phyloP scores from a whole-genome alignment of 2,888 invertebrate species.

The Agriotes lineatus region DNA sequence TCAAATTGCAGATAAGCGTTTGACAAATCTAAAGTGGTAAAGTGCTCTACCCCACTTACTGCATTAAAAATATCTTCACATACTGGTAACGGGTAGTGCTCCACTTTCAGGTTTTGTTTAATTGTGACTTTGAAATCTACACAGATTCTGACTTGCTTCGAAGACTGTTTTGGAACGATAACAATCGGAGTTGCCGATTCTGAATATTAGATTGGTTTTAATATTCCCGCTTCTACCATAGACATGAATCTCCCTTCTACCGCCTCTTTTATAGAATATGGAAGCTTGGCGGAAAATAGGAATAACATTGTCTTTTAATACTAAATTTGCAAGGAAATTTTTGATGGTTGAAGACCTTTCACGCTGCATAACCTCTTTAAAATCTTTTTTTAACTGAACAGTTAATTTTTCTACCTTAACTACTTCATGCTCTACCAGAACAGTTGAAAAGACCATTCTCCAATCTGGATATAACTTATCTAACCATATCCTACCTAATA shows the following conservation, averaged over 20 bases:
- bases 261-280: too few species aligned
- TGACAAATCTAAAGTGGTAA: too few species aligned
- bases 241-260: not conserved
- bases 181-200: constrained; percentile 51
- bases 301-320: too few species aligned
- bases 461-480: not conserved
- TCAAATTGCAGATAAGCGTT: too few species aligned
- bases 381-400: too few species aligned
- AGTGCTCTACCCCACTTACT: too few species aligned
- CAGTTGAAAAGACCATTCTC: not conserved
- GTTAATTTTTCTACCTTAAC: not conserved
- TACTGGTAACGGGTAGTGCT: too few species aligned
- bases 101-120: constrained; percentile 43
- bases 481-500: not conserved
- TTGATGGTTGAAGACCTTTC: not conserved
- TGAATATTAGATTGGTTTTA: not conserved
- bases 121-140: constrained; percentile 48
- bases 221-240: too few species aligned
- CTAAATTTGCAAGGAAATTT: not conserved
- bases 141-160: constrained; percentile 49
- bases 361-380: not conserved
- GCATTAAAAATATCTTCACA: too few species aligned
- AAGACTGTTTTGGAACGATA: constrained; percentile 53
- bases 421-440: not conserved
- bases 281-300: too few species aligned